These are phyloP conservation scores for Pomacea canaliculata DNA, from an alignment of 2,888 invertebrate genomes.

Conservation along the genomic window DNA sequence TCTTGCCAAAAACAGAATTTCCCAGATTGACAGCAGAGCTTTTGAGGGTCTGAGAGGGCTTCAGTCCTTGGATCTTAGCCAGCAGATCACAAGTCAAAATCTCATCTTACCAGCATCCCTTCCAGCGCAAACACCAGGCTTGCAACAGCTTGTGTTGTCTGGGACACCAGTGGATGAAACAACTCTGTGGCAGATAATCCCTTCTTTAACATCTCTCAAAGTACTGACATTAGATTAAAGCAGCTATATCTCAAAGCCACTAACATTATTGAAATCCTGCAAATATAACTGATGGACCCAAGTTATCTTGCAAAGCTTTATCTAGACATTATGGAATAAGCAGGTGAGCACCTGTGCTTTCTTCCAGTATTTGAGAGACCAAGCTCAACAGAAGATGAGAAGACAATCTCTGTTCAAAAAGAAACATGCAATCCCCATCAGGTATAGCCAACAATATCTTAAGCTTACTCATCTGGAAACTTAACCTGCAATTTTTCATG, in stretches of 20 bases:
- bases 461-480: not conserved
- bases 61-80: conserved; percentile 39
- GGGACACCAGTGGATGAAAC: conserved; percentile 32
- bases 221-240: conserved; percentile 62
- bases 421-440: conserved; percentile 12
- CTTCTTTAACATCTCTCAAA: conserved; percentile 61
- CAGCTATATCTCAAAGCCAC: conserved; percentile 48
- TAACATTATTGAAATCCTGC: conserved; percentile 40
- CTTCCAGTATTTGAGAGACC: conserved; percentile 33
- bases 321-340: conserved; percentile 44
- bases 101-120: conserved; percentile 28
- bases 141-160: conserved; percentile 66
- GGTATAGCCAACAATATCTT: not conserved
- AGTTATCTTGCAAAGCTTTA: conserved; percentile 42
- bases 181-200: conserved; percentile 37
- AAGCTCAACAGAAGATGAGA: conserved; percentile 26
- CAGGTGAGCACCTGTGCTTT: conserved; percentile 52
- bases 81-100: conserved; percentile 28
- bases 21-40: conserved; percentile 36
- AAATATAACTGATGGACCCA: conserved; percentile 50
- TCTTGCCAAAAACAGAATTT: conserved; percentile 47
- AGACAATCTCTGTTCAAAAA: conserved; percentile 2
- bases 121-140: conserved; percentile 51
- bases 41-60: conserved; percentile 43
- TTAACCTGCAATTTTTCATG: conserved; percentile 7